Conservation (phyloP, 2,113 vertebrate species). For the Dipodomys stephensi region DNA sequence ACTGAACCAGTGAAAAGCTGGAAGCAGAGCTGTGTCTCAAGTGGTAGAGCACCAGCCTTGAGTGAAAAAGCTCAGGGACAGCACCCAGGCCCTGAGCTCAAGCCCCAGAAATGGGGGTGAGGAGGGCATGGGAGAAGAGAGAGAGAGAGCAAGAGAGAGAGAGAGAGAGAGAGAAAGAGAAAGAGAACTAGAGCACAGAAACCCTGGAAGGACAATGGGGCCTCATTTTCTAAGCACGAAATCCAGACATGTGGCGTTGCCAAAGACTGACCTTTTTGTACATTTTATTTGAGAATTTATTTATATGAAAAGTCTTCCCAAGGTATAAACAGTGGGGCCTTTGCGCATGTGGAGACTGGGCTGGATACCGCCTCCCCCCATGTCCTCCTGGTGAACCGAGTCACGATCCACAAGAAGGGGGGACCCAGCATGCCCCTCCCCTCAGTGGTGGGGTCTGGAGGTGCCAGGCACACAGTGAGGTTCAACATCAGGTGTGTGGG, state of each 20-base stretch:
- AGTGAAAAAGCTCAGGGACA: no score
- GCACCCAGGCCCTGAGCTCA: no score
- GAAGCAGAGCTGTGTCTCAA: no score
- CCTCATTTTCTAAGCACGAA: constrained; percentile 60
- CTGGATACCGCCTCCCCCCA: constrained; percentile 38
- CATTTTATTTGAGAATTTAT: constrained; percentile 69
- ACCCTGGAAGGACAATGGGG: neutral
- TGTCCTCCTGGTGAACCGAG: constrained; percentile 16
- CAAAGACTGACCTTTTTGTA: constrained; percentile 42
- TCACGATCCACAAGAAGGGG: no score
- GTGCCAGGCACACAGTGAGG: rapidly evolving
- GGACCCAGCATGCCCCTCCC: neutral
- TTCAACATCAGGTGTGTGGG: neutral
- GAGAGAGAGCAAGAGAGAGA: no score
- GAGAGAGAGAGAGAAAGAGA: no score
- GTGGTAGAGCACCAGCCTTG: no score
- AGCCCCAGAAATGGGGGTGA: no score
- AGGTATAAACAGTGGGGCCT: constrained; percentile 78
- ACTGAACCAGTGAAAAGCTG: no score
- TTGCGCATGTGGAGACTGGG: constrained; percentile 67
- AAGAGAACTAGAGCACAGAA: no score
- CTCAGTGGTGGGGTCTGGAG: neutral
- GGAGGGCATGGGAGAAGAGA: no score
- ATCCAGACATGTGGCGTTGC: constrained; percentile 62
- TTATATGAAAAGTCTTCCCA: constrained; percentile 76